These are phyloP conservation scores for Heliocidaris erythrogramma DNA, from an alignment of 35 echinoderm and acorn worm species.

Conservation along the genomic window DNA sequence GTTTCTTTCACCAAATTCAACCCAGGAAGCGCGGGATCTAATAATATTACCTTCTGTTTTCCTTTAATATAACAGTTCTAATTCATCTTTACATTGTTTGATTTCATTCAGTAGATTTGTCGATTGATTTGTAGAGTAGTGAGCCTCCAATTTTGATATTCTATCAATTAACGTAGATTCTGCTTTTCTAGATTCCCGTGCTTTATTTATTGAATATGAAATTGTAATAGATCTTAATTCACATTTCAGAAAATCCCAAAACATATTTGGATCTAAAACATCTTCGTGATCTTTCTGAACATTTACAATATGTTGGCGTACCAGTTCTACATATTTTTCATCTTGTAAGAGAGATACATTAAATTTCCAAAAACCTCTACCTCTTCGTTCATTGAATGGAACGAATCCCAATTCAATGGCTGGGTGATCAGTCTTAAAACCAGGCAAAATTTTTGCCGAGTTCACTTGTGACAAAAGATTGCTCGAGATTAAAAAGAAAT, in stretches of 20 bases:
- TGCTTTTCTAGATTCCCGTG: background rate
- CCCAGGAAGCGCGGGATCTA: background rate
- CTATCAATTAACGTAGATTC: background rate
- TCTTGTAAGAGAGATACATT: slow-evolving; percentile 39
- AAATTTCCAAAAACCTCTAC: slow-evolving; percentile 52
- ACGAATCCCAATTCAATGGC: slow-evolving; percentile 10
- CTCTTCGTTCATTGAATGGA: background rate
- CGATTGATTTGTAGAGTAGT: background rate
- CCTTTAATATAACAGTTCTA: background rate
- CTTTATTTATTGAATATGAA: background rate
- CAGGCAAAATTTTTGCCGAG: background rate
- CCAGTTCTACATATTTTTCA: background rate
- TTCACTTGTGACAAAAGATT: background rate
- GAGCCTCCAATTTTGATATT: background rate
- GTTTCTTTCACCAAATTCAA: slow-evolving; percentile 15
- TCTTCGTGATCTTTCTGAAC: background rate
- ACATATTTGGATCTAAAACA: slow-evolving; percentile 20
- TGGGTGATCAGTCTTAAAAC: too few species aligned
- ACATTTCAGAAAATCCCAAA: slow-evolving; percentile 36
- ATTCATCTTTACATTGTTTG: background rate
- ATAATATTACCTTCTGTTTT: slow-evolving; percentile 4
- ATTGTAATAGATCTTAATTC: background rate
- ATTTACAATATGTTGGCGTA: background rate
- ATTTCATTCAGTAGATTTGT: background rate
- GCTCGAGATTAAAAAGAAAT: slow-evolving; percentile 39